A percentile compares a stretch with the other conserved stretches of the same genome.
Conservation (phyloP, 2,113 vertebrate species). For the Pterocles gutturalis region DNA sequence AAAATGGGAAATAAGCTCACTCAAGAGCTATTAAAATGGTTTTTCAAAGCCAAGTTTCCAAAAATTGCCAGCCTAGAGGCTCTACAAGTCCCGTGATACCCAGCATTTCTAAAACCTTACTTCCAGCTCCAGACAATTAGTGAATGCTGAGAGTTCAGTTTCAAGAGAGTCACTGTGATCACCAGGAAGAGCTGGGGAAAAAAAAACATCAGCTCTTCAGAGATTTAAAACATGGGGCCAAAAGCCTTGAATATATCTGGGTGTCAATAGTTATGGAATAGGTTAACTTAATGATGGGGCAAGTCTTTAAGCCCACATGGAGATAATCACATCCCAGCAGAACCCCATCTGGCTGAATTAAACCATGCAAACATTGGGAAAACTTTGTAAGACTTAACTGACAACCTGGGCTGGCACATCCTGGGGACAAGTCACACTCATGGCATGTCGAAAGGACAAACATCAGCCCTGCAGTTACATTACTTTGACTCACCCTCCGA, state of each 20-base stretch:
- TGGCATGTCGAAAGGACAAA: background rate
- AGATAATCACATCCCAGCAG: background rate
- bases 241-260: background rate
- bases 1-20: background rate
- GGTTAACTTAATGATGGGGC: background rate
- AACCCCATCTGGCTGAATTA: background rate
- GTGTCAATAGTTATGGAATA: background rate
- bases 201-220: background rate
- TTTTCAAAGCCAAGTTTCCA: background rate
- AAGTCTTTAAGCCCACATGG: background rate
- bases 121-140: background rate
- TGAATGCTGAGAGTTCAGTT: background rate
- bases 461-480: background rate
- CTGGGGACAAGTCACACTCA: accelerated
- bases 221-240: background rate
- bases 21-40: background rate
- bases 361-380: background rate
- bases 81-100: background rate
- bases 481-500: background rate
- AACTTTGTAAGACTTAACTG: background rate
- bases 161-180: background rate
- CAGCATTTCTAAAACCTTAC: background rate
- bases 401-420: background rate
- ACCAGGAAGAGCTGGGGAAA: background rate
- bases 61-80: background rate